Base-by-base conservation (phyloP, 2,888 invertebrate genomes). In the Adela reaumurella region DNA sequence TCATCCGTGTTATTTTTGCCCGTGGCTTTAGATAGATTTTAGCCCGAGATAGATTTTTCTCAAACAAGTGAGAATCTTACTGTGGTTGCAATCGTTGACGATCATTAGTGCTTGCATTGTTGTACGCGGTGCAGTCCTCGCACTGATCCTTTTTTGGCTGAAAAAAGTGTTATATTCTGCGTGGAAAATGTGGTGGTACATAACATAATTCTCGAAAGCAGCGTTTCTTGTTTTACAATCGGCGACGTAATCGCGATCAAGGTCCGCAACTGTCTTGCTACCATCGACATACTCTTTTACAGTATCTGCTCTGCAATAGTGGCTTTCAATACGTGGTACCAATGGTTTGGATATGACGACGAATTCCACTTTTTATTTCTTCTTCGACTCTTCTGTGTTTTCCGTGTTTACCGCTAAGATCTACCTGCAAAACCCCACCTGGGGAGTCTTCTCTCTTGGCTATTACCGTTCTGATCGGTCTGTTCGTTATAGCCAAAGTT, bases 261-360 rank as follows among this genome's bases (percentile, higher is more conserved):
- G 29, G 17, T 54, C 50, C 16, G 56, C 53, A 20, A 61, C 46
- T 18, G 56, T 51, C 49, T 54, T 53, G n/a, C 57, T 54, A 6
- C 58, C 61, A 44, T 59, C 59, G 52, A 61, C 58, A 46, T 53
- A 62, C 46, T 59, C 55, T 45, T 51, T 54, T 20, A 45, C 51
- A 16, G 58, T 55, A 17, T 51, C 46, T 35, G 54, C 53, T 6
- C 57, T 49, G 20, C 57, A 54, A 47, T 61, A 58, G 47, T 60
- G 59, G 43, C 58, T 58, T 48, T 55, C 57, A 46, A 59, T 54
- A 44, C 57, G 48, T 14, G 60, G 57, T n/a, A n/a, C n/a, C n/a
- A 29, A 60, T 60, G 44, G 55, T 50, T 47, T 59, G 51, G 24
- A 60, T 59, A 49, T 58, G 57, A 43, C 49, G 42, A 42, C 53